These are phyloP conservation scores for Macaria liturata DNA, from an alignment of 2,888 invertebrate species.

Conservation along the genomic window DNA sequence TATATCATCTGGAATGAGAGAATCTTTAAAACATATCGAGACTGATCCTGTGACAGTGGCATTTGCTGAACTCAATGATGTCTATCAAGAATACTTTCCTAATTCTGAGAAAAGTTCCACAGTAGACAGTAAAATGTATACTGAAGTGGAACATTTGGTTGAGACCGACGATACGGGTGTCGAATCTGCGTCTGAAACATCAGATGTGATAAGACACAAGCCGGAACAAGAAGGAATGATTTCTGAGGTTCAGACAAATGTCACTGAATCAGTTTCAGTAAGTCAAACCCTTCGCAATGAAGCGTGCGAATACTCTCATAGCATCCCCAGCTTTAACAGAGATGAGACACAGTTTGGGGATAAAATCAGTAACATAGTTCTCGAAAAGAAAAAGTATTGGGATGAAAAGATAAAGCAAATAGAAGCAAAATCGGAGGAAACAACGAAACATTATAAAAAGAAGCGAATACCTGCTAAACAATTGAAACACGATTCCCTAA, in stretches of 20 bases:
- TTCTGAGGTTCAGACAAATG: constrained; percentile 81
- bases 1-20: constrained; percentile 56
- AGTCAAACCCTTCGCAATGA: constrained; percentile 70
- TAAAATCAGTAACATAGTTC: constrained; percentile 62
- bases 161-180: constrained; percentile 53
- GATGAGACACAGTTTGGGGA: constrained; percentile 60
- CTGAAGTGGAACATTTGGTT: constrained; percentile 31
- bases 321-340: constrained; percentile 24
- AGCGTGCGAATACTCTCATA: constrained; percentile 35
- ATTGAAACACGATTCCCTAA: constrained; percentile 69
- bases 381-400: constrained; percentile 78
- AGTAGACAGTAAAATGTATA: constrained; percentile 41
- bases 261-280: constrained; percentile 80
- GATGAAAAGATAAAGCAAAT: constrained; percentile 75
- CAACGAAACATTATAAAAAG: constrained; percentile 56
- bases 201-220: constrained; percentile 80
- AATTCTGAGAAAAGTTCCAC: constrained; percentile 54
- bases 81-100: constrained; percentile 66
- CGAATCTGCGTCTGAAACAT: constrained; percentile 77
- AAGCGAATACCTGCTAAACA: constrained; percentile 58
- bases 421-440: constrained; percentile 67
- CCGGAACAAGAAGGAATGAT: constrained; percentile 69
- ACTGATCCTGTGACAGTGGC: constrained; percentile 69
- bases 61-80: constrained; percentile 74
- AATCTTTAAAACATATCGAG: constrained; percentile 51